Evolutionary conservation across 1,140 invertebrate genomes (phyloP), one percentile per base, ranked within the genome.

Genomic region (Papilio xuthus): DNA sequence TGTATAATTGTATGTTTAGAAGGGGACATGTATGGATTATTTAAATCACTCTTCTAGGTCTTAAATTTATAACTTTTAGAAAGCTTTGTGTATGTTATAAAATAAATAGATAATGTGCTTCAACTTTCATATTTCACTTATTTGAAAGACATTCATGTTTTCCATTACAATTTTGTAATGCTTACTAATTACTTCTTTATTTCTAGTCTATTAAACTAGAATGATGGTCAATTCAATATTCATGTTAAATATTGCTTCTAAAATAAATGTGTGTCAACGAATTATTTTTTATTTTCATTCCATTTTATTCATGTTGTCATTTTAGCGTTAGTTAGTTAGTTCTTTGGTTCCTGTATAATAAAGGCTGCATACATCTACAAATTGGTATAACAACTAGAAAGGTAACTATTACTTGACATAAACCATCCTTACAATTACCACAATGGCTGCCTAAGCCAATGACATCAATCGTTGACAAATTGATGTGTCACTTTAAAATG

Each of bases 191-290:
- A 13, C 15, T n/a, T n/a, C 50, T 53, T 53, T n/a, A n/a, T 18
- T 8, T 18, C 18, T 60, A 60, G 56, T 12, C 2, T 63, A 26
- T 63, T 26, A 32, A 63, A 15, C 13, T 67, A 67, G 26, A 28
- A 7, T 13, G 4, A 63, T 18, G 28, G 60, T 63, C 60, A 67
- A 67, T 67, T 67, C 60, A 67, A 28, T 28, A 2, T 4, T 63
- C 26, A 32, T 28, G 20, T 15, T 67, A 26, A 60, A 60, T 32
- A 18, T 67, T 67, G 60, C 60, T 67, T 67, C 13, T 67, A 15
- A 67, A 67, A 32, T 67, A 67, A 67, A 67, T 67, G 60, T 67
- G 60, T 67, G 32, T 32, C 4, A 28, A 67, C 13, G 4, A 15
- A 15, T 32, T 67, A 12, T 15, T 67, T 67, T 67, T 60, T 26